Evolutionary conservation across 1,140 invertebrate species (phyloP).

Genomic region (Kradibia gibbosae): DNA sequence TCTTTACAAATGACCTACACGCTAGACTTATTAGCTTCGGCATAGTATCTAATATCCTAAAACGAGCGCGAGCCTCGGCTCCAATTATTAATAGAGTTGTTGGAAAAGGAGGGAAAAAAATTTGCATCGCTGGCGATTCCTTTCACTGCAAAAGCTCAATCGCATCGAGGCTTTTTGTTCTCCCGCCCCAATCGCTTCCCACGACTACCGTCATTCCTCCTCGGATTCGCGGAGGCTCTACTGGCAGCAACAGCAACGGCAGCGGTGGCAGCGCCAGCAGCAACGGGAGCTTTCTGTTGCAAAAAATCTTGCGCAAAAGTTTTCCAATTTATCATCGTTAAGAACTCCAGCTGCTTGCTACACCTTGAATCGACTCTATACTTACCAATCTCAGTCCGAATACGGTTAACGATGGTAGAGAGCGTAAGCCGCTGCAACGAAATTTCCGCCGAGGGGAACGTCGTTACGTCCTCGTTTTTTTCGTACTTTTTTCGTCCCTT

Average conservation of each 20-base stretch:
- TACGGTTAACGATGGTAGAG: constrained; percentile 39
- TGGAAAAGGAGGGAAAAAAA: not conserved
- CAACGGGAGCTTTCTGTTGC: not conserved
- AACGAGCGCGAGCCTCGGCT: not conserved
- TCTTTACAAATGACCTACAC: no score
- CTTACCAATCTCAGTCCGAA: constrained; percentile 31
- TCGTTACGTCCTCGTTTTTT: constrained; percentile 10
- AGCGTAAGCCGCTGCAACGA: constrained; percentile 15
- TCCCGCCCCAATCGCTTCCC: not conserved
- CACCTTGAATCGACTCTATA: constrained; percentile 37
- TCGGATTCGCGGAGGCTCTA: not conserved
- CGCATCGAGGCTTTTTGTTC: not conserved
- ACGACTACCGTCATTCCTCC: not conserved
- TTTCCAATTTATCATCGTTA: constrained; percentile 51
- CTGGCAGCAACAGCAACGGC: not conserved
- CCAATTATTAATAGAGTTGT: constrained; percentile 35
- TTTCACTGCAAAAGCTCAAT: constrained; percentile 38
- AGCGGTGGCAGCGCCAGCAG: not conserved
- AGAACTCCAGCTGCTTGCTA: constrained; percentile 27
- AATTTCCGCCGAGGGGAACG: constrained; percentile 42
- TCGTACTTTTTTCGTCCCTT: not conserved
- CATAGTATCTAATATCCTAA: no score
- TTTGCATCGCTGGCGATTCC: constrained; percentile 19
- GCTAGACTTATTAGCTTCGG: no score
- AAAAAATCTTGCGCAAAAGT: constrained; percentile 46